Conservation (phyloP, 2,113 vertebrate genomes). For the Sinocyclocheilus anshuiensis region DNA sequence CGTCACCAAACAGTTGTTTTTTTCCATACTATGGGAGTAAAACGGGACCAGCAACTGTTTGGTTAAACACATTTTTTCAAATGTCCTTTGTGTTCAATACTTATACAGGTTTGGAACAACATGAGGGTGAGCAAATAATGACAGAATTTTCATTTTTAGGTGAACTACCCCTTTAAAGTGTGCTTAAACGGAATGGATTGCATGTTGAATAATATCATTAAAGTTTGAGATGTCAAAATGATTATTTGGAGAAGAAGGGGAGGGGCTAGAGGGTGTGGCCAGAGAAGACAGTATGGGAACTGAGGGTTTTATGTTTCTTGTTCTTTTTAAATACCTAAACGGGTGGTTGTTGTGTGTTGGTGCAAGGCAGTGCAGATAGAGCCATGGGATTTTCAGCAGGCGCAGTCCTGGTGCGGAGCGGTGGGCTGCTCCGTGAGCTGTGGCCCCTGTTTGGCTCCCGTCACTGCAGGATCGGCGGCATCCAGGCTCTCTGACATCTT, state of each 20-base stretch:
- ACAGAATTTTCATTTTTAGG: not conserved
- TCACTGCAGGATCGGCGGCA: conserved; percentile 81
- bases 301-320: conserved; percentile 27
- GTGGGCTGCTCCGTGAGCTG: conserved; percentile 87
- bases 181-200: not conserved
- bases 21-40: not conserved
- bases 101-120: not conserved
- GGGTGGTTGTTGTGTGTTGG: conserved; percentile 31
- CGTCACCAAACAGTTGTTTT: not conserved
- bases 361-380: conserved; percentile 52
- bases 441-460: conserved; percentile 84
- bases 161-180: not conserved
- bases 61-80: not conserved
- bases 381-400: conserved; percentile 78
- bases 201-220: not conserved
- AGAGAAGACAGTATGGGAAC: not conserved
- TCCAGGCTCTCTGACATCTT: conserved; percentile 97
- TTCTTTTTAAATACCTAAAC: conserved; percentile 40
- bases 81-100: not conserved
- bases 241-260: conserved; percentile 3
- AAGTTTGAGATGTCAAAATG: not conserved
- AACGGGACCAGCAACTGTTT: not conserved
- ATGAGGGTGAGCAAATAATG: not conserved
- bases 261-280: conserved; percentile 6
- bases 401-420: conserved; percentile 89